These are phyloP conservation scores for Deroplatys truncata DNA, from an alignment of 2,888 invertebrate genomes.

Conservation along the genomic window DNA sequence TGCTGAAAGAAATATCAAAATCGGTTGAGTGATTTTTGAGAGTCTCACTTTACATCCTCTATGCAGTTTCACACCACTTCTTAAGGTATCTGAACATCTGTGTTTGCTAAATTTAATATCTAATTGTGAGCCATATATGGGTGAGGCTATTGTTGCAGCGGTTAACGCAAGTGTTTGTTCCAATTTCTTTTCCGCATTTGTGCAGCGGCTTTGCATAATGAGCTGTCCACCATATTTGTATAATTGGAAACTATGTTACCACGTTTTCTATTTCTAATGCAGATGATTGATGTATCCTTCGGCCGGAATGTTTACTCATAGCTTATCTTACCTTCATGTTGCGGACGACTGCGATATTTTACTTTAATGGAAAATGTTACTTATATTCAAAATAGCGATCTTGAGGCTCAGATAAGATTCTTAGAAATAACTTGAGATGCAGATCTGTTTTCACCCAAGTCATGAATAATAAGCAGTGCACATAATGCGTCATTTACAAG, in stretches of 20 bases:
- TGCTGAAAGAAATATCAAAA: too few relatives aligned
- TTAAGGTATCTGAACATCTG: neutral
- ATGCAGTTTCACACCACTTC: too few relatives aligned
- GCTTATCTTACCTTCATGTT: neutral
- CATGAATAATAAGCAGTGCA: neutral
- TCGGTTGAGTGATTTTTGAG: too few relatives aligned
- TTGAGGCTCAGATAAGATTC: neutral
- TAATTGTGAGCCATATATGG: neutral
- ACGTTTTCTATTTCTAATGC: neutral
- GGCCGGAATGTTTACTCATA: neutral
- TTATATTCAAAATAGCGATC: neutral
- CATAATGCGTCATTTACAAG: neutral
- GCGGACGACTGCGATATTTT: neutral
- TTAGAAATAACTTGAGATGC: neutral
- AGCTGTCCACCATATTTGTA: neutral
- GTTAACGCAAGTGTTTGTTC: neutral
- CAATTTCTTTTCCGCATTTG: neutral
- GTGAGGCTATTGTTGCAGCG: neutral
- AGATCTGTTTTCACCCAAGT: neutral
- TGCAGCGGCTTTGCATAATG: neutral
- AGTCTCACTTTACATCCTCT: too few relatives aligned
- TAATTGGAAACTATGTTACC: neutral
- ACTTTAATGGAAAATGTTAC: neutral
- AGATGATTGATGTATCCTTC: neutral
- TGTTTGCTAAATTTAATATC: neutral